Evolutionary conservation across 2,113 vertebrate genomes (phyloP).

Genomic region (Erpornis zantholeuca): DNA sequence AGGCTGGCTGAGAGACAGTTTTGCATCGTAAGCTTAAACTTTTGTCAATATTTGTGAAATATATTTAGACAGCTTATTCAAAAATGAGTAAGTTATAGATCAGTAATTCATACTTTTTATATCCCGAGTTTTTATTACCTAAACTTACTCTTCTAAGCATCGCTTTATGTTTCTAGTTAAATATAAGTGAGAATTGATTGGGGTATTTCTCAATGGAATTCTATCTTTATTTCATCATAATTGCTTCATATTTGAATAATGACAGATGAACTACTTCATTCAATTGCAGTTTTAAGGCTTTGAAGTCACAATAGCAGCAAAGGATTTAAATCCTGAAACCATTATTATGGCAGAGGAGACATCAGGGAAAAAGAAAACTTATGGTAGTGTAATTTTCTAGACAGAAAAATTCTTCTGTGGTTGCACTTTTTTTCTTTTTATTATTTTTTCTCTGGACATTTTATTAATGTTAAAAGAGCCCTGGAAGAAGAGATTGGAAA

Average conservation of each 20-base stretch:
- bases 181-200: slow-evolving; percentile 80
- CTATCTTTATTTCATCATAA: slow-evolving; percentile 84
- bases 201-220: slow-evolving; percentile 77
- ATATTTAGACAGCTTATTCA: slow-evolving; percentile 57
- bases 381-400: slow-evolving; percentile 61
- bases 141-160: slow-evolving; percentile 72
- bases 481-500: slow-evolving; percentile 12
- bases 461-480: slow-evolving; percentile 10
- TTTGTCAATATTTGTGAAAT: slow-evolving; percentile 62
- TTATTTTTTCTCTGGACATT: background rate
- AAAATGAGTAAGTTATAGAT: slow-evolving; percentile 62
- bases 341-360: slow-evolving; percentile 71
- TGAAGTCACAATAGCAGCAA: slow-evolving; percentile 77
- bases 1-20: background rate
- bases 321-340: slow-evolving; percentile 77
- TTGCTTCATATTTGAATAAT: slow-evolving; percentile 84
- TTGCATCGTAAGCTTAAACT: slow-evolving; percentile 29
- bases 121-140: slow-evolving; percentile 70
- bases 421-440: background rate
- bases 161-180: slow-evolving; percentile 77
- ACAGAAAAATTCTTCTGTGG: background rate
- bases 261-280: slow-evolving; percentile 79
- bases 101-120: slow-evolving; percentile 70
- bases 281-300: slow-evolving; percentile 74
- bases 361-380: slow-evolving; percentile 73